These are phyloP conservation scores for Caenorhabditis sulstoni DNA, from an alignment of 2,888 invertebrate species.

Conservation along the genomic window DNA sequence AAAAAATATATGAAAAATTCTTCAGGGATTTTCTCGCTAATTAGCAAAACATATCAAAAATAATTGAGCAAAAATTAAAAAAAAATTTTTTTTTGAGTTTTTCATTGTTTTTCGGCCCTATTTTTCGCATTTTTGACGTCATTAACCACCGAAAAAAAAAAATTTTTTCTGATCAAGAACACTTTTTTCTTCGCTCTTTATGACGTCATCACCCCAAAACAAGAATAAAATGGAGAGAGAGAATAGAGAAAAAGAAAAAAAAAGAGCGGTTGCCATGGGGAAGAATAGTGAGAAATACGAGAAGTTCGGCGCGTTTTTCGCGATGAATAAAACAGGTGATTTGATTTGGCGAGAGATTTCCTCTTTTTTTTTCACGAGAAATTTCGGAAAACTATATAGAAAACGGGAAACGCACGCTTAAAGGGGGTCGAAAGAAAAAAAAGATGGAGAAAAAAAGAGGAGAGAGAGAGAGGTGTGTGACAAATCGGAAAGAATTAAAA, in stretches of 20 bases:
- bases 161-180: too few species aligned
- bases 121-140: too few species aligned
- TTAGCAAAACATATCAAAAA: too few species aligned
- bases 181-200: too few species aligned
- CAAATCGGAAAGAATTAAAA: constrained; percentile 55
- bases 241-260: constrained; percentile 1
- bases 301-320: background rate
- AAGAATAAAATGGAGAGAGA: background rate
- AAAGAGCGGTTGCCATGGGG: constrained; percentile 3
- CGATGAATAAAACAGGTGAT: constrained; percentile 4
- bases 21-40: too few species aligned
- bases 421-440: constrained; percentile 18
- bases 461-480: constrained; percentile 36
- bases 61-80: too few species aligned
- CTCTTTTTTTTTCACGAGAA: too few species aligned
- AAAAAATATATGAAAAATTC: too few species aligned
- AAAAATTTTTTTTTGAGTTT: too few species aligned
- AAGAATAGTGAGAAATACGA: background rate
- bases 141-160: too few species aligned
- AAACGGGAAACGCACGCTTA: constrained; percentile 4
- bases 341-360: background rate
- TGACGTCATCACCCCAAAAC: too few species aligned
- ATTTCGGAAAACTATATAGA: background rate
- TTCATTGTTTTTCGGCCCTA: too few species aligned
- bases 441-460: constrained; percentile 17